phyloP scores from a whole-genome alignment of 1,140 invertebrate genomes.

The Lucilia sericata region DNA sequence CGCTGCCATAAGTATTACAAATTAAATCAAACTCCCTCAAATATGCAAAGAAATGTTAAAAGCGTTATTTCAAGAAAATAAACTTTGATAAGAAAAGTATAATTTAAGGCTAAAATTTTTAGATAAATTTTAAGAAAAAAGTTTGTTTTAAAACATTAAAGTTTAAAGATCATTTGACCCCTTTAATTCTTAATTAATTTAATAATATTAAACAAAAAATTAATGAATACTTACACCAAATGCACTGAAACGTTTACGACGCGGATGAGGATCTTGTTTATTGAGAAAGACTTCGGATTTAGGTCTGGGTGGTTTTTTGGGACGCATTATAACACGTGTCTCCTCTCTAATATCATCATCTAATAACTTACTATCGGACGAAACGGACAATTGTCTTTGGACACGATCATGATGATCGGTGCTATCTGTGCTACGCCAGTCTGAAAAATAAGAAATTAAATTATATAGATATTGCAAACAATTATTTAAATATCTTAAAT shows the following conservation, averaged over 20 bases:
- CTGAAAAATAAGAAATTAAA: slow-evolving; percentile 67
- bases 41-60: too few relatives aligned
- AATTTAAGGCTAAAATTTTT: too few relatives aligned
- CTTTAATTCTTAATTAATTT: not conserved
- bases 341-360: slow-evolving; percentile 88
- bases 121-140: not conserved
- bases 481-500: too few relatives aligned
- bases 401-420: slow-evolving; percentile 80
- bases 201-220: not conserved
- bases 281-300: slow-evolving; percentile 90
- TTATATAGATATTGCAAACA: not conserved
- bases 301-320: slow-evolving; percentile 87
- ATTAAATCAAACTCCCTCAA: too few relatives aligned
- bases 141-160: not conserved
- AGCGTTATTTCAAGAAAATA: too few relatives aligned
- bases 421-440: slow-evolving; percentile 80
- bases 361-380: slow-evolving; percentile 88
- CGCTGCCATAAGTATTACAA: too few relatives aligned
- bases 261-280: slow-evolving; percentile 72
- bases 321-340: slow-evolving; percentile 86
- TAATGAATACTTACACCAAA: slow-evolving; percentile 82
- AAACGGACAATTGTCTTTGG: slow-evolving; percentile 88
- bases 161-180: too few relatives aligned
- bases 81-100: too few relatives aligned
- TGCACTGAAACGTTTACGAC: slow-evolving; percentile 88